A percentile compares a stretch with the other conserved stretches of the same genome.
These are phyloP conservation scores for Podiceps cristatus DNA, from an alignment of 2,113 vertebrate species.

Conservation along the genomic window DNA sequence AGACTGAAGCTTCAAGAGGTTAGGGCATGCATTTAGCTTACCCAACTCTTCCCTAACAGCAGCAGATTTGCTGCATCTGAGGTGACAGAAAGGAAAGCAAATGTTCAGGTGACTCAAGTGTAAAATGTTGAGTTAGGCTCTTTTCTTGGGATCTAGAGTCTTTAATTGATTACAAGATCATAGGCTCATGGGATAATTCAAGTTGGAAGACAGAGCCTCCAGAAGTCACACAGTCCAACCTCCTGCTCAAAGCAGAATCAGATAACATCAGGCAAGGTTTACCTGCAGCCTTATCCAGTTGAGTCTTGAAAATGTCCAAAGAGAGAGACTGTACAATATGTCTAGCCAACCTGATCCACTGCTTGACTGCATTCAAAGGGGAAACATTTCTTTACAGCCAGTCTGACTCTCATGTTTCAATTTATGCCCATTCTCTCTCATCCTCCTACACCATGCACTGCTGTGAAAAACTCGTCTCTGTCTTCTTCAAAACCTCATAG, in stretches of 20 bases:
- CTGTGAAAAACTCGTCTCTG: neutral
- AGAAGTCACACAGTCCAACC: neutral
- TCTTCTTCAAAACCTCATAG: neutral
- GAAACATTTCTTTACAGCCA: neutral
- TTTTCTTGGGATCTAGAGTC: neutral
- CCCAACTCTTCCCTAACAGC: neutral
- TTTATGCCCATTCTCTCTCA: neutral
- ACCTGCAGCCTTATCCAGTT: neutral
- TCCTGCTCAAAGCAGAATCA: neutral
- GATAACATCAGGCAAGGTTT: neutral
- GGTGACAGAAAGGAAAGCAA: neutral
- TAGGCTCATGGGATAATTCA: neutral
- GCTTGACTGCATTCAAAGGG: neutral
- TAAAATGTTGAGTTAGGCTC: neutral
- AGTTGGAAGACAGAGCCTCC: neutral
- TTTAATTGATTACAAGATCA: neutral
- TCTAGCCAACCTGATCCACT: neutral
- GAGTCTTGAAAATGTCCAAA: neutral
- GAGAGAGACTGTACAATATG: neutral
- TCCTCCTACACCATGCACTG: neutral
- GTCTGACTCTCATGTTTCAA: neutral
- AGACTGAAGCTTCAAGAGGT: neutral
- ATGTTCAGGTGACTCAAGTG: fast-evolving
- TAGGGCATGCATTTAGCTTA: neutral
- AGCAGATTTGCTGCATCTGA: neutral